Evolutionary conservation across 92 coral and sea anemone genomes (phyloP).

Genomic region (Bergia puertoricense): DNA sequence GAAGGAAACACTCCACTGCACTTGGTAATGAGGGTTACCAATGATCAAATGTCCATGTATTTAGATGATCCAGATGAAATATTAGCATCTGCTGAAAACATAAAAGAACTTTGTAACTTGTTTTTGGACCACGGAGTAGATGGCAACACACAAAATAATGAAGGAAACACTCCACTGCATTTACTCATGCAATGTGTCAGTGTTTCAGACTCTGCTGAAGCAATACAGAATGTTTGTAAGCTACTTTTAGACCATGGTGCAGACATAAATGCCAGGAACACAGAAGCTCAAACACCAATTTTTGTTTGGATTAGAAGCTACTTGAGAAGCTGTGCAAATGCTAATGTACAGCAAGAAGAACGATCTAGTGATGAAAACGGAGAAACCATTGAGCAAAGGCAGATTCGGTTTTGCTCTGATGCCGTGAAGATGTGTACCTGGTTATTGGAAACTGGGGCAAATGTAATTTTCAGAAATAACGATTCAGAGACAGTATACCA

Average conservation of each 20-base stretch:
- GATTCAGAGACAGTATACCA: conserved; percentile 2
- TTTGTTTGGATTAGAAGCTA: not conserved
- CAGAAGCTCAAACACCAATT: not conserved
- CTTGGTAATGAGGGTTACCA: too few species aligned
- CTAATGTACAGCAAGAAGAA: not conserved
- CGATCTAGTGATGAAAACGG: not conserved
- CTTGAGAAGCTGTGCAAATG: not conserved
- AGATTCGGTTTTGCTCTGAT: not conserved
- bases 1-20: not conserved
- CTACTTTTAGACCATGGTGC: not conserved
- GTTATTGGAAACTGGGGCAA: not conserved
- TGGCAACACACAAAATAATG: too few species aligned
- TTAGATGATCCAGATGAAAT: too few species aligned
- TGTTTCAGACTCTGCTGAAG: not conserved
- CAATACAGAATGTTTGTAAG: not conserved
- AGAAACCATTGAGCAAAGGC: not conserved
- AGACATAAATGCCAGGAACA: not conserved
- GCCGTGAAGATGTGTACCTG: not conserved
- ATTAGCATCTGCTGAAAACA: too few species aligned
- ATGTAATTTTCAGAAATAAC: not conserved
- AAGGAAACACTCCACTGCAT: not conserved
- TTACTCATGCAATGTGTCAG: not conserved
- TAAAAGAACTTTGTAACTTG: too few species aligned
- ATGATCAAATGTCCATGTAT: too few species aligned
- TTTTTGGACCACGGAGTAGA: too few species aligned